phyloP scores from a whole-genome alignment of 2,888 invertebrate genomes.

The Ormyrus pomaceus region DNA sequence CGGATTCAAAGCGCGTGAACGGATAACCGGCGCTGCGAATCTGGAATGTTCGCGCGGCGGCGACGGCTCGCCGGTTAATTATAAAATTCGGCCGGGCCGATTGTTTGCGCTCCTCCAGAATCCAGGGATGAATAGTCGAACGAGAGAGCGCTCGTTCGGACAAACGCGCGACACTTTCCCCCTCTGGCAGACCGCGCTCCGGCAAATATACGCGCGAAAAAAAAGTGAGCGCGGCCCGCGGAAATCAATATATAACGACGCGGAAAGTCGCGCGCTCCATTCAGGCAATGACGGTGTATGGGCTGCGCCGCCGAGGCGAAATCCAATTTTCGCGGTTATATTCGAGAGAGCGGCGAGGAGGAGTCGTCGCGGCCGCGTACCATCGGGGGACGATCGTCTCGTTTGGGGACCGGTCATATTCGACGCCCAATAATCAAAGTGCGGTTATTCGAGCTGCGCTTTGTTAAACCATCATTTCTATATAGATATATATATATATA shows the following conservation, averaged over 20 bases:
- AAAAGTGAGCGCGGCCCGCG: background rate
- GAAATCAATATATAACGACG: conserved; percentile 38
- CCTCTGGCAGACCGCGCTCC: background rate
- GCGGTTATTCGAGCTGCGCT: conserved; percentile 46
- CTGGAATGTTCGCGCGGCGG: conserved; percentile 33
- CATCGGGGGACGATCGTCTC: conserved; percentile 26
- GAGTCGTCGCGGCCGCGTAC: background rate
- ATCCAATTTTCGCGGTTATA: conserved; percentile 55
- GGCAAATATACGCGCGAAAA: too few species aligned
- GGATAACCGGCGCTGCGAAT: conserved; percentile 27
- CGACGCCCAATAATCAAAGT: conserved; percentile 54
- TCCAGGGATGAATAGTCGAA: conserved; percentile 27
- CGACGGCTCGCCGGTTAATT: conserved; percentile 36
- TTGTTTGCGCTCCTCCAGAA: conserved; percentile 39
- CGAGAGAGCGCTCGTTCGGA: background rate
- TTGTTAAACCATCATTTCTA: conserved; percentile 47
- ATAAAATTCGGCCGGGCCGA: conserved; percentile 46
- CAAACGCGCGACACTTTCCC: background rate
- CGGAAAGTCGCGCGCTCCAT: conserved; percentile 36
- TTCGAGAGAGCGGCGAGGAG: conserved; percentile 9
- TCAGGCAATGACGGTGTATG: conserved; percentile 25
- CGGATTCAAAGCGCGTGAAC: conserved; percentile 36
- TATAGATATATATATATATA: background rate
- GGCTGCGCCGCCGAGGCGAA: conserved; percentile 6
- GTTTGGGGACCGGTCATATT: conserved; percentile 28